A percentile compares a stretch with the other conserved stretches of the same genome.
Evolutionary conservation across 2,888 invertebrate genomes (phyloP).

Genomic region (Athrips mouffetella): DNA sequence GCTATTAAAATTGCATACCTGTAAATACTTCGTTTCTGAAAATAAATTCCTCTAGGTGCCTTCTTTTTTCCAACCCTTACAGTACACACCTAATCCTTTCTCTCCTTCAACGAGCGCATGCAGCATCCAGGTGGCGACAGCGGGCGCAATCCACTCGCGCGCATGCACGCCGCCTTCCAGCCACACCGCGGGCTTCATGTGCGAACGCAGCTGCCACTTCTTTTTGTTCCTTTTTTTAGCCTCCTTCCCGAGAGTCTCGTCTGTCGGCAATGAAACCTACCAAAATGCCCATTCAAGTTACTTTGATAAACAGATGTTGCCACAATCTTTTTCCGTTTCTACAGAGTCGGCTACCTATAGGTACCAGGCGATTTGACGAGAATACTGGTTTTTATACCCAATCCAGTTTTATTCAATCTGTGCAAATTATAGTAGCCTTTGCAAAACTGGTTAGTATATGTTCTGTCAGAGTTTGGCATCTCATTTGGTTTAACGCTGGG

Average conservation of each 20-base stretch:
- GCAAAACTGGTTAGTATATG: too few species aligned
- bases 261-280: constrained; percentile 56
- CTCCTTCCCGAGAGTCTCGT: constrained; percentile 43
- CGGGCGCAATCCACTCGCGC: constrained; percentile 89
- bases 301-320: too few species aligned
- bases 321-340: too few species aligned
- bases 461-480: too few species aligned
- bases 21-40: not conserved
- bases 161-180: constrained; percentile 88
- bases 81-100: constrained; percentile 68
- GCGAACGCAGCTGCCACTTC: constrained; percentile 66
- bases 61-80: not conserved
- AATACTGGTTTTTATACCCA: too few species aligned
- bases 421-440: too few species aligned
- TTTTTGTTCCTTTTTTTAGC: constrained; percentile 50
- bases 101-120: constrained; percentile 82
- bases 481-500: too few species aligned
- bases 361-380: too few species aligned
- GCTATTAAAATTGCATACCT: too few species aligned
- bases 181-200: constrained; percentile 85
- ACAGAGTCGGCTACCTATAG: too few species aligned
- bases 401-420: too few species aligned
- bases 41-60: not conserved
- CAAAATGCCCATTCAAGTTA: constrained; percentile 14
- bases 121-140: constrained; percentile 85